These are phyloP conservation scores for Leptocoma aspasia DNA, from an alignment of 2,113 vertebrate genomes.

Conservation along the genomic window DNA sequence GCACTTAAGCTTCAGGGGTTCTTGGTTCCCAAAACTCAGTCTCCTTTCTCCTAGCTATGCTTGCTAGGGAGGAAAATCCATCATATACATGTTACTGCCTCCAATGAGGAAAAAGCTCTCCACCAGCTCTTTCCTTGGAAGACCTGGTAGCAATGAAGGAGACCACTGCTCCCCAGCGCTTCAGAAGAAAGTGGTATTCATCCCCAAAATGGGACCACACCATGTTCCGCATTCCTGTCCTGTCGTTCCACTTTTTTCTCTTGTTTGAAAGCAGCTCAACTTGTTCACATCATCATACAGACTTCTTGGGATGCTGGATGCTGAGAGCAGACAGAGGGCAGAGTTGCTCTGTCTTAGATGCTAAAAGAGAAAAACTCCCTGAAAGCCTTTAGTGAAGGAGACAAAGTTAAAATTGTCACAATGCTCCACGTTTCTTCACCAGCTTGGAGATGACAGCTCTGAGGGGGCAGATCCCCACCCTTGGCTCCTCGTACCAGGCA, in stretches of 20 bases:
- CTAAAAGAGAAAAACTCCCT: slow-evolving; percentile 28
- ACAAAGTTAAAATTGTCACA: slow-evolving; percentile 65
- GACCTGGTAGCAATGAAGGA: background rate
- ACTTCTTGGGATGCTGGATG: background rate
- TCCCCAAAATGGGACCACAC: background rate
- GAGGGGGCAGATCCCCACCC: slow-evolving; percentile 49
- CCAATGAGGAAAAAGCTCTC: background rate
- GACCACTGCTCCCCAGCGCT: background rate
- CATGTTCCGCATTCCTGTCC: background rate
- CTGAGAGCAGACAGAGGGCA: background rate
- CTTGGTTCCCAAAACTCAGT: background rate
- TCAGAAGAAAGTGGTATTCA: background rate
- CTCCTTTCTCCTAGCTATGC: background rate
- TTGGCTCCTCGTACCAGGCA: slow-evolving; percentile 48
- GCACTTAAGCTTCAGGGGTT: slow-evolving; percentile 46
- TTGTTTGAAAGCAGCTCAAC: background rate
- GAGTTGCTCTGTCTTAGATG: slow-evolving; percentile 31
- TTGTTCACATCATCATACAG: background rate
- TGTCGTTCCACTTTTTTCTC: background rate
- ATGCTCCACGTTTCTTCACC: slow-evolving; percentile 55
- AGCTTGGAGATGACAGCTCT: slow-evolving; percentile 44
- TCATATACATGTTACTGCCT: fast-evolving
- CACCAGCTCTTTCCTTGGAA: background rate
- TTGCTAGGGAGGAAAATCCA: background rate
- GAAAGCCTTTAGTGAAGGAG: slow-evolving; percentile 65